Percentiles rank a stretch among this genome's conserved stretches.
These are phyloP conservation scores for Machimus rusticus DNA, from an alignment of 2,888 invertebrate genomes.

Conservation along the genomic window DNA sequence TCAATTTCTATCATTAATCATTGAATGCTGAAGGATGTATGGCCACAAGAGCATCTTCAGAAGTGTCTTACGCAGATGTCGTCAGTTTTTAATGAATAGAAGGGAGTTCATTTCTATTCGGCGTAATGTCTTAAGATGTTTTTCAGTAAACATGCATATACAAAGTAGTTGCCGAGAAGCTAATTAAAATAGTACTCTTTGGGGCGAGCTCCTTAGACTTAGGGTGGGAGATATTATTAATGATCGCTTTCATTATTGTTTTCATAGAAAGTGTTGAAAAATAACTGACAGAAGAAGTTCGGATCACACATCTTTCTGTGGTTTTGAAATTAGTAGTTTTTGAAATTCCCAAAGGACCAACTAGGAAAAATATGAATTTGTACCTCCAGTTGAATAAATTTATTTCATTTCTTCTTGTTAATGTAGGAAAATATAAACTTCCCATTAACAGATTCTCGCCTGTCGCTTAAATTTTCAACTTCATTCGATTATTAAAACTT, in stretches of 20 bases:
- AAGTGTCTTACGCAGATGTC: neutral
- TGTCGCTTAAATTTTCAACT: neutral
- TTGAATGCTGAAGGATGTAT: neutral
- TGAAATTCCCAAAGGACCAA: neutral
- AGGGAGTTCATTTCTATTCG: neutral
- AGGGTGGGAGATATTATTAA: neutral
- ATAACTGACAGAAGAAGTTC: neutral
- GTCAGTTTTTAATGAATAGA: neutral
- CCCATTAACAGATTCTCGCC: neutral
- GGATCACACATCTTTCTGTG: neutral
- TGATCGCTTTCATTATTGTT: neutral
- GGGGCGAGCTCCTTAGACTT: neutral
- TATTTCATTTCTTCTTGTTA: no score
- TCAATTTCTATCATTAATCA: neutral
- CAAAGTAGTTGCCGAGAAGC: neutral
- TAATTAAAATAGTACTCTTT: neutral
- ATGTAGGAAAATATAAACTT: neutral
- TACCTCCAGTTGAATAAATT: neutral
- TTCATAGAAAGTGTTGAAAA: neutral
- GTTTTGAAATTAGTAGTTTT: neutral
- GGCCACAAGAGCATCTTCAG: neutral
- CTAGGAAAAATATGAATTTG: neutral
- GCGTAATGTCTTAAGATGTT: neutral
- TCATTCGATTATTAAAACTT: neutral
- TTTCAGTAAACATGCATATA: neutral